These are phyloP conservation scores for Hemicentrotus pulcherrimus DNA, from an alignment of 35 echinoderm and acorn worm species.

Conservation along the genomic window DNA sequence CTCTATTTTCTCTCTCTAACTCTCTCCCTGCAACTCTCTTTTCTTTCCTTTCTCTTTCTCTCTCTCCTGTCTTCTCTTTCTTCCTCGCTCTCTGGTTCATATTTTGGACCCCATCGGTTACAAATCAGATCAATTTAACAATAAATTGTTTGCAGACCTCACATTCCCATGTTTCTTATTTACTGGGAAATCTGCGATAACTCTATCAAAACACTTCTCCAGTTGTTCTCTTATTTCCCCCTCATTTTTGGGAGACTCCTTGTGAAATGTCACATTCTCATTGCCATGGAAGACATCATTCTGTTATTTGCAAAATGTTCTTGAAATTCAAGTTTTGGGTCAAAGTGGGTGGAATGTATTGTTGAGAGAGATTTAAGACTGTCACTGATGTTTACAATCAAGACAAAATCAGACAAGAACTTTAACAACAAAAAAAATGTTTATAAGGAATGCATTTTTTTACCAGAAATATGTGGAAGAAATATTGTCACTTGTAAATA, in stretches of 20 bases:
- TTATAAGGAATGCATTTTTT: too few relatives aligned
- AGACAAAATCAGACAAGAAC: not conserved
- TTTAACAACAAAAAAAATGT: not conserved
- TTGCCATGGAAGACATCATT: not conserved
- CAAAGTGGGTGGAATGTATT: not conserved
- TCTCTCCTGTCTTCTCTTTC: not conserved
- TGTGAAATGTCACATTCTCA: not conserved
- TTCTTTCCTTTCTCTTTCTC: not conserved
- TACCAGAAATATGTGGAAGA: too few relatives aligned
- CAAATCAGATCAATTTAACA: constrained; percentile 19
- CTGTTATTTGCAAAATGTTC: not conserved
- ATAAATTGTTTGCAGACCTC: constrained; percentile 18
- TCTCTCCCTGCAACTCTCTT: not conserved
- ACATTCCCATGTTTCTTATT: not conserved
- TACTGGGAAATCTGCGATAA: not conserved
- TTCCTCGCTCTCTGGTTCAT: not conserved
- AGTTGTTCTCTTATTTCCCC: not conserved
- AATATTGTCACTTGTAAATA: too few relatives aligned
- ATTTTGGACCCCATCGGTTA: not conserved
- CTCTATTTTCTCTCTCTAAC: too few relatives aligned
- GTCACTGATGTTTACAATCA: not conserved
- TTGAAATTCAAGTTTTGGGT: not conserved
- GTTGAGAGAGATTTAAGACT: not conserved
- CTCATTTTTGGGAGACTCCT: not conserved
- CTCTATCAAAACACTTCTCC: constrained; percentile 6